Evolutionary conservation across 2,797 vertebrate species (phyloP).

Genomic region (Pipistrellus pygmaeus): DNA sequence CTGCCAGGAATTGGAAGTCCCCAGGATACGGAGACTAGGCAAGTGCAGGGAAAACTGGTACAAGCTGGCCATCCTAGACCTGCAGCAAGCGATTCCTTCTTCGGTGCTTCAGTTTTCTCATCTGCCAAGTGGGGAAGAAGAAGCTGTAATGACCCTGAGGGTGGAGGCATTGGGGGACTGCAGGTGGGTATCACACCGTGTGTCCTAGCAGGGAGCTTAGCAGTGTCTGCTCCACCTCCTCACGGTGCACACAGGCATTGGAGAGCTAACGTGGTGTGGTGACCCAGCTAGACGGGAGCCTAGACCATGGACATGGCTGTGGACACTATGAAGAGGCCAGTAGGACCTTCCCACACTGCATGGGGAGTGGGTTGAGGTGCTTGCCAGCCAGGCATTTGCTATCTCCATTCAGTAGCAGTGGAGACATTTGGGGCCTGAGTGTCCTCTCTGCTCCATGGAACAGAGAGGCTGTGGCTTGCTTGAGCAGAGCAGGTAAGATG

Average conservation of each 20-base stretch:
- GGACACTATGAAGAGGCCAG: not conserved
- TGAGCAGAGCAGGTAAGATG: not conserved
- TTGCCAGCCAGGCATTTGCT: not conserved
- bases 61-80: not conserved
- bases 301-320: too few species aligned
- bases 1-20: not conserved
- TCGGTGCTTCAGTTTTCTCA: fast-evolving
- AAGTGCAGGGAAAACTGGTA: not conserved
- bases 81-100: not conserved
- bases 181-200: not conserved
- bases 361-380: not conserved
- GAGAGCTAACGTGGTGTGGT: not conserved
- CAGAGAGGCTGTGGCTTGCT: not conserved
- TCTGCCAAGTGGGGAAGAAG: fast-evolving
- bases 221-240: not conserved
- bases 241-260: fast-evolving
- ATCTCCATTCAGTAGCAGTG: not conserved
- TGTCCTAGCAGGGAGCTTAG: not conserved
- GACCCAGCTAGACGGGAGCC: not conserved
- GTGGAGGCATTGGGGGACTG: not conserved
- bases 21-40: not conserved
- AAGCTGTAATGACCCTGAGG: not conserved
- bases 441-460: not conserved
- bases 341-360: not conserved
- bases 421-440: not conserved